Conservation (phyloP, 1,140 invertebrate genomes). For the Theocolax elegans region DNA sequence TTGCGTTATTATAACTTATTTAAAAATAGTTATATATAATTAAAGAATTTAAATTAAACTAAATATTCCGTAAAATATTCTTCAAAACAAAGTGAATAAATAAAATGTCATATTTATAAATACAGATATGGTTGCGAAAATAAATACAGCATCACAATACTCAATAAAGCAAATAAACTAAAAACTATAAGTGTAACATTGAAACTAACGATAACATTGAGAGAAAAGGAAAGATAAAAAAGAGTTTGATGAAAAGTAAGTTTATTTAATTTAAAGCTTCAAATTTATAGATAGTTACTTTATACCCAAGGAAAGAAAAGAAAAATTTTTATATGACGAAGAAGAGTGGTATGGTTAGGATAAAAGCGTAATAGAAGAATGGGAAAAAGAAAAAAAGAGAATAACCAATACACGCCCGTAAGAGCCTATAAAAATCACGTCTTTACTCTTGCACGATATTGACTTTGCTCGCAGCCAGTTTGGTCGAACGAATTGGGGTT, state of each 20-base stretch:
- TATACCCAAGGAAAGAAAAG: slow-evolving; percentile 3
- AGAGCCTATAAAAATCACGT: slow-evolving; percentile 52
- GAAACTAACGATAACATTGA: not conserved
- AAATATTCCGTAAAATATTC: no score
- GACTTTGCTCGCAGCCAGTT: slow-evolving; percentile 47
- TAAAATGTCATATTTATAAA: no score
- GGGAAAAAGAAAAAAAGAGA: slow-evolving; percentile 39
- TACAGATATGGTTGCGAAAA: no score
- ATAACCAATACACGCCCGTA: slow-evolving; percentile 48
- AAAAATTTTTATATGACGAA: not conserved
- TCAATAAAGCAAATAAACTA: no score
- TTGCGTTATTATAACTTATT: no score
- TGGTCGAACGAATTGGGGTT: slow-evolving; percentile 42
- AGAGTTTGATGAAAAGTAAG: not conserved
- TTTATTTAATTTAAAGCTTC: no score
- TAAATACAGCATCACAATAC: no score
- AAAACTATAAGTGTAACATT: no score
- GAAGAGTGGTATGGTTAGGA: not conserved
- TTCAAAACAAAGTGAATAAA: no score
- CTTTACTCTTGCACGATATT: slow-evolving; percentile 47
- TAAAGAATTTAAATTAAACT: no score
- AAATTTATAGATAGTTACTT: no score
- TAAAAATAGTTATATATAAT: no score
- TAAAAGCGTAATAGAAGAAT: slow-evolving; percentile 5
- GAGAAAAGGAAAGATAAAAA: not conserved